Conservation (phyloP, 1,140 invertebrate genomes). For the Lerema accius region DNA sequence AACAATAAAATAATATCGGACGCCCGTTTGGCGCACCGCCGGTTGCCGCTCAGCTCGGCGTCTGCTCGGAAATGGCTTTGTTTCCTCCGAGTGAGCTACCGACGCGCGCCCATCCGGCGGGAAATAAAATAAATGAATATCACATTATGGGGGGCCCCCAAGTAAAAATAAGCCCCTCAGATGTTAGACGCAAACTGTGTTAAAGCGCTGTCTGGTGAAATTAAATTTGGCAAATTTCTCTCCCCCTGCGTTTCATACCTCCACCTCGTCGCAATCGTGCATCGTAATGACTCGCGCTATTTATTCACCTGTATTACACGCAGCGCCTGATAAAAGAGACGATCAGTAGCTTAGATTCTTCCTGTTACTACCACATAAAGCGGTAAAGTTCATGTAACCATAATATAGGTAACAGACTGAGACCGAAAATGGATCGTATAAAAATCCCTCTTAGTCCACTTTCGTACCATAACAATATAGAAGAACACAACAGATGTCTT, state of each 20-base stretch:
- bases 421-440: no score
- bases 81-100: constrained; percentile 54
- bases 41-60: constrained; percentile 40
- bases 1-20: constrained; percentile 27
- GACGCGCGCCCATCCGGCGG: constrained; percentile 54
- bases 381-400: no score
- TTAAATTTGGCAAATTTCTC: constrained; percentile 55
- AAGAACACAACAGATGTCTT: no score
- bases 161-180: constrained; percentile 51
- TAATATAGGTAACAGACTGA: no score
- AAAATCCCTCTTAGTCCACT: no score
- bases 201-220: constrained; percentile 49
- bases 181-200: constrained; percentile 45
- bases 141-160: constrained; percentile 50
- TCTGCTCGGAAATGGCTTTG: constrained; percentile 72
- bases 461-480: no score
- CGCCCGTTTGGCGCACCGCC: constrained; percentile 28
- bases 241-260: no score
- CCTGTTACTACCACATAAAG: no score
- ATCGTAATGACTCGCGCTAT: constrained; percentile 48
- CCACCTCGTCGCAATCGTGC: neutral
- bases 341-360: no score
- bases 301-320: constrained; percentile 23
- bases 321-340: no score
- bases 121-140: constrained; percentile 73